A percentile compares a stretch with the other conserved stretches of the same genome.
Evolutionary conservation across 2,113 vertebrate genomes (phyloP).

Genomic region (Mixornis gularis): DNA sequence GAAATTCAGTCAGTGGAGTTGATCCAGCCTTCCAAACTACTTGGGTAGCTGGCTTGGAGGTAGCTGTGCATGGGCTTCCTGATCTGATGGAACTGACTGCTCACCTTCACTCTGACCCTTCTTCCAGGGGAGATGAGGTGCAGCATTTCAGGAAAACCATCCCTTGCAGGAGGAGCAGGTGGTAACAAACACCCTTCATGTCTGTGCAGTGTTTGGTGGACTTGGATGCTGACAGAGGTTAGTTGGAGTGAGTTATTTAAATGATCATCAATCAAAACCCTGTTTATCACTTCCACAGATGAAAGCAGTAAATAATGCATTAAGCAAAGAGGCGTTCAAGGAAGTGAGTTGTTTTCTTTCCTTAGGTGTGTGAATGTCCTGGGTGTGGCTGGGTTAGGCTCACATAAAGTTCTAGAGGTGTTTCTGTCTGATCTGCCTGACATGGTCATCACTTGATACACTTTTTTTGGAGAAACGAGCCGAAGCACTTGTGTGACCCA

Average conservation of each 20-base stretch:
- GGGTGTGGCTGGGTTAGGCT: neutral
- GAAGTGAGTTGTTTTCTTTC: neutral
- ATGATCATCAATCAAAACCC: neutral
- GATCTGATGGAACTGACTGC: neutral
- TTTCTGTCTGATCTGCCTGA: neutral
- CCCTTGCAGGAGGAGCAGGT: neutral
- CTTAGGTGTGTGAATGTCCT: neutral
- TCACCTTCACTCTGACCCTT: neutral
- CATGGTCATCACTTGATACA: rapidly evolving
- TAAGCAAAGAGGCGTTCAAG: neutral
- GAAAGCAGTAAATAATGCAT: neutral
- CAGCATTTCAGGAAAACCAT: neutral
- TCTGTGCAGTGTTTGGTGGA: neutral
- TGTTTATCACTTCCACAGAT: neutral
- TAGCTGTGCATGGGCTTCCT: neutral
- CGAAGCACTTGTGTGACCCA: neutral
- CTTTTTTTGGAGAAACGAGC: neutral
- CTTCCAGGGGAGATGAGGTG: neutral
- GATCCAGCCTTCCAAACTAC: neutral
- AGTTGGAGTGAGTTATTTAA: neutral
- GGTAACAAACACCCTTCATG: neutral
- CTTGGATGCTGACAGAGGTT: neutral
- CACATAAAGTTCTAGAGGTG: neutral
- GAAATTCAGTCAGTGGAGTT: neutral
- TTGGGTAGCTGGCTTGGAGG: neutral